Base-by-base conservation (phyloP, 2,113 vertebrate species). In the Catharus fuscescens region DNA sequence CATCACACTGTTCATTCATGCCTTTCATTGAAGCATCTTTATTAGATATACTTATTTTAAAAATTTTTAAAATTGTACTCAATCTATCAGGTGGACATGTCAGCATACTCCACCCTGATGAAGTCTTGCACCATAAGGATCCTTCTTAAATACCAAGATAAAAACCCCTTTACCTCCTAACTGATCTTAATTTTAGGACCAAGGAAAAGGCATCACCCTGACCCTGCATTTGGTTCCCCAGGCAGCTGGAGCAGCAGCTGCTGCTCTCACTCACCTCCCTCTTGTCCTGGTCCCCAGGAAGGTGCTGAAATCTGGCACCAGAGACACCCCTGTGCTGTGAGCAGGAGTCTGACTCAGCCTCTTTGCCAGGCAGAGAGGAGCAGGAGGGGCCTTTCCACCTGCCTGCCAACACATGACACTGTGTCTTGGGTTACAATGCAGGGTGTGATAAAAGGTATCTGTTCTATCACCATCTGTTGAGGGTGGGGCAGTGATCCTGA, bases 181-280 rank as follows among this genome's bases (percentile, higher is more conserved):
- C 23, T 1, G 2, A 36, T 78, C 18, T 62, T 62, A 40, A 42
- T 10, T 52, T 62, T n/a, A 62, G 59, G 59, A 42, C 14, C 36
- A 52, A n/a, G 8, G 59, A 21, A 26, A 62, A 52, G 23, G 29
- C 59, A 42, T 13, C 47, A 42, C 47, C 47, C 28, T 0, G 0
- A 24, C 14, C 24, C 32, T 0, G 0, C 5, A 4, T 7, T 15
- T 12, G 3, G 21, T 8, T 57, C 69, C 45, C 12, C 23, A 2
- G 36, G 59, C 52, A 42, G 77, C 44, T 32, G 57, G 8, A 36
- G 60, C 60, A 57, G 71, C 3, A 1, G 34, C 14, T 5, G 36
- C 50, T 65, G 74, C 40, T 47, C 66, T 28, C 57, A 4, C 31
- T 34, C 18, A 1, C 40, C 18, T 57, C 18, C 17, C 36, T 74